These are phyloP conservation scores for Hyla sarda DNA, from an alignment of 2,113 vertebrate genomes.

Conservation along the genomic window DNA sequence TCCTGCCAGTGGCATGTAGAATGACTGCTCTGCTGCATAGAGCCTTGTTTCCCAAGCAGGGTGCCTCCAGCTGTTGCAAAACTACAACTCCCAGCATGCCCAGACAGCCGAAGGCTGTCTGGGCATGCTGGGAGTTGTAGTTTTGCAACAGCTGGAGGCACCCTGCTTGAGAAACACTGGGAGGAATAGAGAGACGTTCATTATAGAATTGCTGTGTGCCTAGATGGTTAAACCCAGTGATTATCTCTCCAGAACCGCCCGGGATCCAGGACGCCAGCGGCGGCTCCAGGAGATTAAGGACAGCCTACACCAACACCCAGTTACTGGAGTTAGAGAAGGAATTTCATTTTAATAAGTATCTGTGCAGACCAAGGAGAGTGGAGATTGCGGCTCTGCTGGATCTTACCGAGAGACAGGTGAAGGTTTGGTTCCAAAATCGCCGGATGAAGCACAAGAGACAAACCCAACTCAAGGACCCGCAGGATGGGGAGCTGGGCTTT, in stretches of 20 bases:
- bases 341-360: constrained; percentile 97
- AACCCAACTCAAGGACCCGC: constrained; percentile 81
- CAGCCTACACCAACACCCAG: constrained; percentile 96
- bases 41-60: too few relatives aligned
- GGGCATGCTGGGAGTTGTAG: too few relatives aligned
- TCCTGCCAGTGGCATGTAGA: constrained; percentile 4
- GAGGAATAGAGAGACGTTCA: background rate
- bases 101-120: too few relatives aligned
- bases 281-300: constrained; percentile 87
- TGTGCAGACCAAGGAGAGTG: constrained; percentile 90
- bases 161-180: too few relatives aligned
- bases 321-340: constrained; percentile 97
- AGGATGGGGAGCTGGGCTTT: constrained; percentile 75
- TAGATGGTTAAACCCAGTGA: constrained; percentile 29
- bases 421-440: constrained; percentile 98
- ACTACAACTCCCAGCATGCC: too few relatives aligned
- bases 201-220: constrained; percentile 11
- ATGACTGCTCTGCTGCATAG: background rate
- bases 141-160: too few relatives aligned
- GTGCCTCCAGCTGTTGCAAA: too few relatives aligned
- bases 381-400: constrained; percentile 94
- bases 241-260: constrained; percentile 72
- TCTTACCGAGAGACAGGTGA: constrained; percentile 94
- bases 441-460: constrained; percentile 98
- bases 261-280: constrained; percentile 77